These are phyloP conservation scores for Hipposideros larvatus DNA, from an alignment of 2,797 vertebrate species.

Conservation along the genomic window DNA sequence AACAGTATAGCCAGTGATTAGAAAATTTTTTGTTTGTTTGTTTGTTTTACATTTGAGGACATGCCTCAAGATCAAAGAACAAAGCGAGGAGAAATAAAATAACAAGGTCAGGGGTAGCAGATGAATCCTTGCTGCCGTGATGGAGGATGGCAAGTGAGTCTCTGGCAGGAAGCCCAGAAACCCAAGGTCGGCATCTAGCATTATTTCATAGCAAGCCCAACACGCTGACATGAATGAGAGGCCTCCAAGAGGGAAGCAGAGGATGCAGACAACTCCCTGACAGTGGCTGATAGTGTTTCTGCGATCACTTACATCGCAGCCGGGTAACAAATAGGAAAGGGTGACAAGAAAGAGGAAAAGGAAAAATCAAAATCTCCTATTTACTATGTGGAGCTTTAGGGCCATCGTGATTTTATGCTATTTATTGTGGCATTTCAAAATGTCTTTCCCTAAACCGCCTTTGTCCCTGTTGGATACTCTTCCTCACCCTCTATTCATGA, in stretches of 20 bases:
- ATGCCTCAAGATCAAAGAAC: constrained; percentile 5
- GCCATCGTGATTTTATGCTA: not conserved
- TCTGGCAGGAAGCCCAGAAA: constrained; percentile 72
- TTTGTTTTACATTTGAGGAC: not conserved
- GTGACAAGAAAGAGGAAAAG: constrained; percentile 42
- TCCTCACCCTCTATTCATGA: not conserved
- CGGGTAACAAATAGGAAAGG: constrained; percentile 51
- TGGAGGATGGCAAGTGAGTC: constrained; percentile 33
- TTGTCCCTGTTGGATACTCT: not conserved
- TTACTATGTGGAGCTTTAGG: constrained; percentile 56
- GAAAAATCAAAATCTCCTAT: not conserved
- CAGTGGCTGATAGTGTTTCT: not conserved
- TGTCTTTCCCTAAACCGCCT: not conserved
- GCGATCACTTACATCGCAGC: constrained; percentile 18
- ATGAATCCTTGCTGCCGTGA: not conserved
- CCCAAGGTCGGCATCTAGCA: not conserved
- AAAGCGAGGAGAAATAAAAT: constrained; percentile 61
- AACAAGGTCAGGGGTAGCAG: constrained; percentile 66
- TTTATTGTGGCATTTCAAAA: not conserved
- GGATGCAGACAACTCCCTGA: not conserved
- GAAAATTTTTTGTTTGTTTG: not conserved
- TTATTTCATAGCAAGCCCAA: constrained; percentile 70
- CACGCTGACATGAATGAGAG: constrained; percentile 54
- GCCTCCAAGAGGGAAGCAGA: constrained; percentile 19
- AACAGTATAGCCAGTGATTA: not conserved